Percentiles rank a stretch among this genome's conserved stretches.
These are phyloP conservation scores for Cryptomyrus ogoouensis DNA, from an alignment of 2,113 vertebrate species.

Conservation along the genomic window DNA sequence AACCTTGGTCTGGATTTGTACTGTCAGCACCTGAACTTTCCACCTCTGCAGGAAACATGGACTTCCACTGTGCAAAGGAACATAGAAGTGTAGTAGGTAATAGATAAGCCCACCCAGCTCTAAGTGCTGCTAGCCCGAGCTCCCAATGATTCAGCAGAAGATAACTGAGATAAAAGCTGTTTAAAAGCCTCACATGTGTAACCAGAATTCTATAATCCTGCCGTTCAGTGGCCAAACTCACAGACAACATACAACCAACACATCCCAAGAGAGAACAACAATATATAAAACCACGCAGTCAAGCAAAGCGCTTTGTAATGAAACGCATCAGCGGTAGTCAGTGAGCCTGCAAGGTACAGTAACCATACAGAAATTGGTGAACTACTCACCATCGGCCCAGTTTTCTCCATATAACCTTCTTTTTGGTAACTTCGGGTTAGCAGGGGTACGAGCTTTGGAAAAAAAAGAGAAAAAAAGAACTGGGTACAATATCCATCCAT, in stretches of 20 bases:
- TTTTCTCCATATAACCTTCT: conserved; percentile 95
- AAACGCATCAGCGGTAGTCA: neutral
- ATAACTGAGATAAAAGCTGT: neutral
- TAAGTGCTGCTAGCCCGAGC: neutral
- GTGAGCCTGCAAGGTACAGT: neutral
- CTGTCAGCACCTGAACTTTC: neutral
- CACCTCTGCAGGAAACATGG: neutral
- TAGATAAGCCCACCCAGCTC: neutral
- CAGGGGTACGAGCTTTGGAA: conserved; percentile 70
- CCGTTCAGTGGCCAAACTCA: neutral
- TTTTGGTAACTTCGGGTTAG: conserved; percentile 72
- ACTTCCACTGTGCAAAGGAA: neutral
- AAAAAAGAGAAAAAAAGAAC: conserved; percentile 18
- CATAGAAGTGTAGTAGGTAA: neutral
- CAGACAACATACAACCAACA: neutral
- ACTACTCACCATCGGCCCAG: conserved; percentile 78
- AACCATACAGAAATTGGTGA: neutral
- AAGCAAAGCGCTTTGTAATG: neutral
- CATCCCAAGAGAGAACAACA: neutral
- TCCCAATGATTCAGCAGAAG: neutral
- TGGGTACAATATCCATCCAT: neutral
- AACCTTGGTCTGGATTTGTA: neutral
- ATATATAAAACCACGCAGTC: neutral
- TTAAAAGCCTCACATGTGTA: neutral
- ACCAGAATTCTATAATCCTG: neutral